A percentile compares a stretch with the other conserved stretches of the same genome.
phyloP scores from a whole-genome alignment of 2,797 vertebrate species.

The Microhierax caerulescens region DNA sequence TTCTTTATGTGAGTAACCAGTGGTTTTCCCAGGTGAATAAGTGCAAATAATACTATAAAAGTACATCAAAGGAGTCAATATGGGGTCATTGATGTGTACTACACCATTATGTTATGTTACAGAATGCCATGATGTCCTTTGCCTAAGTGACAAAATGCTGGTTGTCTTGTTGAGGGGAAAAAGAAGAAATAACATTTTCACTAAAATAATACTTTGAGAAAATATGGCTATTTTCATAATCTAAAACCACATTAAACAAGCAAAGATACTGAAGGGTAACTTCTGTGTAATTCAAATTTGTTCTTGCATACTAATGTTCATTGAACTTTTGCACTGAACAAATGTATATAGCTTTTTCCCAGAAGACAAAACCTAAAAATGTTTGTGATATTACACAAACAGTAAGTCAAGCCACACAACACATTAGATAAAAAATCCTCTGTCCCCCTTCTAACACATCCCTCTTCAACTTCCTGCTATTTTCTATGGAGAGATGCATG shows the following conservation, averaged over 20 bases:
- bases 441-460: background rate
- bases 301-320: background rate
- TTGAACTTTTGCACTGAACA: slow-evolving; percentile 2
- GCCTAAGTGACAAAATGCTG: slow-evolving; percentile 18
- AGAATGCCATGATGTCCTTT: background rate
- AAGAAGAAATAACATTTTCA: background rate
- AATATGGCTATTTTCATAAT: background rate
- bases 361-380: slow-evolving; percentile 11
- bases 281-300: background rate
- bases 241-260: background rate
- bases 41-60: background rate
- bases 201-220: background rate
- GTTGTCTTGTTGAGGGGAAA: background rate
- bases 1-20: background rate
- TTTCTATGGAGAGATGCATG: background rate
- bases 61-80: background rate
- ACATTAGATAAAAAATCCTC: background rate
- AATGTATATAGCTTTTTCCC: background rate
- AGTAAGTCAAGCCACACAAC: background rate
- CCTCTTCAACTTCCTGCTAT: background rate
- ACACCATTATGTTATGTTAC: background rate
- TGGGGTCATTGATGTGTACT: background rate
- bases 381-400: background rate
- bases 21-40: background rate
- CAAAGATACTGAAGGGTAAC: background rate